Percentiles rank a stretch among this genome's conserved stretches.
These are phyloP conservation scores for Mionectes olivaceus DNA, from an alignment of 2,797 vertebrate genomes.

Conservation along the genomic window DNA sequence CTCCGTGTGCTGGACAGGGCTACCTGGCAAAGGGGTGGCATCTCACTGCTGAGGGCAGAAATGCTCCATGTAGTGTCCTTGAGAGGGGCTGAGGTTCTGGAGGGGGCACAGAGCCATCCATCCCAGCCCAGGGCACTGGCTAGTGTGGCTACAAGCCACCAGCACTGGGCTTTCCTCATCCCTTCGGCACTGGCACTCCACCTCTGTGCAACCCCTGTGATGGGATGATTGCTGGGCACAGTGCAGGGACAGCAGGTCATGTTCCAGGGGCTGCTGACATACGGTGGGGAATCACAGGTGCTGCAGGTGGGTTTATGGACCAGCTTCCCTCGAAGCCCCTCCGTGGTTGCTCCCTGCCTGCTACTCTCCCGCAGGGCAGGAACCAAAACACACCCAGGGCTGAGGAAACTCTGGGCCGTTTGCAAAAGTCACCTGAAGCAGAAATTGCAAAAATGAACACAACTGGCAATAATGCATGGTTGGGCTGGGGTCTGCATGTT, in stretches of 20 bases:
- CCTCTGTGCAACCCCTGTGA: neutral
- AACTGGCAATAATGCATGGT: neutral
- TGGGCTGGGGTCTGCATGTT: neutral
- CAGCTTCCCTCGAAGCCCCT: neutral
- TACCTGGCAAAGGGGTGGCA: neutral
- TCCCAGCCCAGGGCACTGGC: fast-evolving
- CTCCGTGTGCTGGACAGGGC: neutral
- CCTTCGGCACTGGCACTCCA: neutral
- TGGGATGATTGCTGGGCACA: fast-evolving
- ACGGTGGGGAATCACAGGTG: too few relatives aligned
- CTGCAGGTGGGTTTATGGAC: neutral
- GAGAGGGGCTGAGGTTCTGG: neutral
- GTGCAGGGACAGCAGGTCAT: neutral
- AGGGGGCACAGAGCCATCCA: neutral
- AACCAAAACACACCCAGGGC: neutral
- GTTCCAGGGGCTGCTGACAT: too few relatives aligned
- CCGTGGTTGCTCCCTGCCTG: neutral
- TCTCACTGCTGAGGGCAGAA: neutral
- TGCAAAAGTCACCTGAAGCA: neutral
- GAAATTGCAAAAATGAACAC: neutral
- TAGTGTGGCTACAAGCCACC: neutral
- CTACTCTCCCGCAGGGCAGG: neutral
- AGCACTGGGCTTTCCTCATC: neutral
- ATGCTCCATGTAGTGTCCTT: neutral
- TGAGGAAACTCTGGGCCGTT: neutral